A percentile compares a stretch with the other conserved stretches of the same genome.
Conservation (phyloP, 2,113 vertebrate species). For the Silurus asotus region DNA sequence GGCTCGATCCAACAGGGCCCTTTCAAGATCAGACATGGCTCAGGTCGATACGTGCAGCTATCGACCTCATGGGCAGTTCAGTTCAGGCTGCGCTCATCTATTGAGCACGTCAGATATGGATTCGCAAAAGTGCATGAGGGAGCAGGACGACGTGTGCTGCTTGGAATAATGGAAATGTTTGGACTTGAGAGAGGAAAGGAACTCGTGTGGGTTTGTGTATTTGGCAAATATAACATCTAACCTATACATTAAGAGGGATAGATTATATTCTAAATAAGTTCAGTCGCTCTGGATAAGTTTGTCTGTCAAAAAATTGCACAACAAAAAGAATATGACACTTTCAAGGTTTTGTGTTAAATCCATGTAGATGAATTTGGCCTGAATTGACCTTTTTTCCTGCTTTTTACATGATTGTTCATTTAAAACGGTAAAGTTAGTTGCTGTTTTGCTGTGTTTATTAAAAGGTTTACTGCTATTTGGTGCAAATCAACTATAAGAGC, state of each 20-base stretch:
- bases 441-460: background rate
- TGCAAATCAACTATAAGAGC: background rate
- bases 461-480: background rate
- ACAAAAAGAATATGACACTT: background rate
- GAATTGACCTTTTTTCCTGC: background rate
- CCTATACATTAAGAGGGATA: background rate
- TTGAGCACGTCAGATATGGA: conserved; percentile 54
- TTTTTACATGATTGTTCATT: background rate
- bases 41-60: conserved; percentile 83
- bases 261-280: background rate
- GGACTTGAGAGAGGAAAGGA: background rate
- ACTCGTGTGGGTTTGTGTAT: background rate
- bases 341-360: background rate
- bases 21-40: conserved; percentile 84
- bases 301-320: background rate
- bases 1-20: conserved; percentile 84
- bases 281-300: background rate
- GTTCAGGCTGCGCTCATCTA: conserved; percentile 60
- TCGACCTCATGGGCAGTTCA: conserved; percentile 83
- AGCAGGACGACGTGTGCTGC: conserved; percentile 67
- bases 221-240: background rate
- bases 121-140: conserved; percentile 64
- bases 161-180: conserved; percentile 57
- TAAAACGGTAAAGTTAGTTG: background rate
- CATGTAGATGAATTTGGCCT: background rate